Base-by-base conservation (phyloP, 2,888 invertebrate genomes). In the Eristalis pertinax region DNA sequence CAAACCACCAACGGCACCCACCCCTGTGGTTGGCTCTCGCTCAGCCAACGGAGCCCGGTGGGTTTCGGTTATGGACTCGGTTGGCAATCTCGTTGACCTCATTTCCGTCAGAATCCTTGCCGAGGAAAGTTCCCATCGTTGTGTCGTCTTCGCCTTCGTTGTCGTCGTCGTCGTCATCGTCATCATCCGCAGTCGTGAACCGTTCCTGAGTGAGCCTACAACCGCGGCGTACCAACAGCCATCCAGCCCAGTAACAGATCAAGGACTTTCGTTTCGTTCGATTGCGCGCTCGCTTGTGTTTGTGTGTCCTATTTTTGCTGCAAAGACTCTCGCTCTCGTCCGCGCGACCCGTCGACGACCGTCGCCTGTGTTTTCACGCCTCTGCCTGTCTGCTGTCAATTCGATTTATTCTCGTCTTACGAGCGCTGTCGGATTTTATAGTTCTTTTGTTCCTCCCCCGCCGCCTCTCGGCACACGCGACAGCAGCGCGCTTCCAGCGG, bases 81-180 rank as follows among this genome's bases (percentile, higher is more conserved):
- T 74, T 84, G 32, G 73, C 73, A 84, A 87, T 87, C 87, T 76
- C 72, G 79, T 87, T 87, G 87, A 87, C 87, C 87, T 87, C 84
- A 87, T 84, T 87, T 87, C 87, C 84, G 79, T 87, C 75, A 80
- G 76, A 80, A 87, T 76, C 72, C 79, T 80, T 56, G 80, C 79
- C 73, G 79, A 80, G 76, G 72, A 70, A 60, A 77, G 84, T 87
- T 50, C 50, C 72, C 63, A 64, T 41, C 70, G 64, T 64, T 35
- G 69, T 75, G 60, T 69, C 73, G 60, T 35, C 24, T 19, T 38
- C 24, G 26, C 24, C n/a, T 43, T 24, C 1, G 1, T 24, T 5
- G 22, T 26, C 22, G 43, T 43, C 43, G 50, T 50, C 50, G 50
- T 19, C 50, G 43, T n/a, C n/a, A 8, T 50, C 50, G 19, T 19